Conservation (phyloP, 2,113 vertebrate genomes). For the Nothobranchius kuhntae region DNA sequence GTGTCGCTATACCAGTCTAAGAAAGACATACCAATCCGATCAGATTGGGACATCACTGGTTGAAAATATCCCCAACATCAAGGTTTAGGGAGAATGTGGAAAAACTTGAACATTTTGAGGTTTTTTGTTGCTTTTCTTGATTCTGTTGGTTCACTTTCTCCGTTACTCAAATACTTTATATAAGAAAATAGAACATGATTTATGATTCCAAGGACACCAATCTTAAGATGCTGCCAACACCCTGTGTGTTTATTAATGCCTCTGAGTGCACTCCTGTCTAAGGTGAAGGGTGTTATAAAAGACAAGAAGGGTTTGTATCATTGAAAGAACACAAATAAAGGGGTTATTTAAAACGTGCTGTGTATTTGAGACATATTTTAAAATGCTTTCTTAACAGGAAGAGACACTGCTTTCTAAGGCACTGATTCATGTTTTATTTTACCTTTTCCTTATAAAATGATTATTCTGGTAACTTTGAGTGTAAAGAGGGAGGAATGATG, state of each 20-base stretch:
- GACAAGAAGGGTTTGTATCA: conserved; percentile 1
- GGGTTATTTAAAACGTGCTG: conserved; percentile 1
- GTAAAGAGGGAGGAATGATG: conserved; percentile 20
- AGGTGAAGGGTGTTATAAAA: background rate
- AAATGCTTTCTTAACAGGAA: background rate
- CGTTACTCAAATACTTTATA: background rate
- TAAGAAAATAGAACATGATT: conserved; percentile 3
- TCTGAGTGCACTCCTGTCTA: background rate
- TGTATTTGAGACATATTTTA: background rate
- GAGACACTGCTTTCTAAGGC: background rate
- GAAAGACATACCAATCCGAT: too few relatives aligned
- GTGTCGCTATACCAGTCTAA: too few relatives aligned
- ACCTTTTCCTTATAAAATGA: background rate
- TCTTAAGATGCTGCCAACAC: conserved; percentile 9
- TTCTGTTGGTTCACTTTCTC: background rate
- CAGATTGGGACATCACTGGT: too few relatives aligned
- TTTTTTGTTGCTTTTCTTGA: too few relatives aligned
- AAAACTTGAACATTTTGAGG: too few relatives aligned
- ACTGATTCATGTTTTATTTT: conserved; percentile 18
- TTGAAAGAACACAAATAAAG: background rate
- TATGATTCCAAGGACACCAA: conserved; percentile 18
- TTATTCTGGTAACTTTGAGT: conserved; percentile 24
- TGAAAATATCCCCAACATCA: too few relatives aligned
- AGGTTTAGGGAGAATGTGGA: too few relatives aligned
- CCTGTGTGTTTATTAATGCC: background rate